Percentiles rank a stretch among this genome's conserved stretches.
These are phyloP conservation scores for Hestina assimilis DNA, from an alignment of 1,140 invertebrate species.

Conservation along the genomic window DNA sequence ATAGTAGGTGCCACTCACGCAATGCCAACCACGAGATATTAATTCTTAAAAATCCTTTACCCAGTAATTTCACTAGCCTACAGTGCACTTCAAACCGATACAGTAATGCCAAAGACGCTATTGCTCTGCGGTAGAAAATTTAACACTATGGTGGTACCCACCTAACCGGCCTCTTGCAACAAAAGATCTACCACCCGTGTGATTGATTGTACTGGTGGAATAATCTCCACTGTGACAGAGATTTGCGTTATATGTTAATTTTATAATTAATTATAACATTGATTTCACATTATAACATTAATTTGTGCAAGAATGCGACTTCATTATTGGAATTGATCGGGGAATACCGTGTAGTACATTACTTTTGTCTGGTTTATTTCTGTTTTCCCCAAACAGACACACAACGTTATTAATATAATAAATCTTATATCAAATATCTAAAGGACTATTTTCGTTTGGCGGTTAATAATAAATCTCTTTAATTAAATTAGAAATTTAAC, in stretches of 20 bases:
- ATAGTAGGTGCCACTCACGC: too few species aligned
- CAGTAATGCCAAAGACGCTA: too few species aligned
- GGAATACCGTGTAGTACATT: slow-evolving; percentile 15
- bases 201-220: too few species aligned
- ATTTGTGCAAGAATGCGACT: neutral
- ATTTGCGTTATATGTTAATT: neutral
- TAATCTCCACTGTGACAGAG: too few species aligned
- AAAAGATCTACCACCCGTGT: too few species aligned
- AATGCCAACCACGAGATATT: too few species aligned
- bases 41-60: too few species aligned
- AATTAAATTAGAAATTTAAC: slow-evolving; percentile 14
- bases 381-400: slow-evolving; percentile 27
- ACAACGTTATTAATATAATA: neutral
- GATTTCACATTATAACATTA: neutral
- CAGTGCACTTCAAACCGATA: too few species aligned
- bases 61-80: too few species aligned
- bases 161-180: too few species aligned
- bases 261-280: neutral
- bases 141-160: too few species aligned
- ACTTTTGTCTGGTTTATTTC: slow-evolving; percentile 34
- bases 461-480: neutral
- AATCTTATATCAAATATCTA: neutral
- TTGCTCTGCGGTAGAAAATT: too few species aligned
- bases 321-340: slow-evolving; percentile 1
- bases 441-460: neutral